phyloP scores from a whole-genome alignment of 2,888 invertebrate species.

The Nemotelus nigrinus region DNA sequence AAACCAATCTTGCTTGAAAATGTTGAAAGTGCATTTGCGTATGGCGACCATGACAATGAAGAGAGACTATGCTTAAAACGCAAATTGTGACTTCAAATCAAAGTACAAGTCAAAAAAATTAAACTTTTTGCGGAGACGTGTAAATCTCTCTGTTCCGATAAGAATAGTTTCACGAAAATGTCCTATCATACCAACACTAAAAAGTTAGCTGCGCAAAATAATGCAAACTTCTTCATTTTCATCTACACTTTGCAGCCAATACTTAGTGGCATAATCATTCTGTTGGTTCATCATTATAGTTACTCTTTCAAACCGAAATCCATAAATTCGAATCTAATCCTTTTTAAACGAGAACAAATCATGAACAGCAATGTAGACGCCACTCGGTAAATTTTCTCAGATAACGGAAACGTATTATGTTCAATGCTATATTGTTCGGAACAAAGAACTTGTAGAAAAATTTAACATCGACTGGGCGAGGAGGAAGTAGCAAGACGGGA shows the following conservation, averaged over 20 bases:
- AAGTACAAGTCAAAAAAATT: too few species aligned
- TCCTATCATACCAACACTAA: too few species aligned
- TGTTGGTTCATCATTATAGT: conserved; percentile 4
- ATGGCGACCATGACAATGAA: background rate
- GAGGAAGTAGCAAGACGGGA: background rate
- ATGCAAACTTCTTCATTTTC: too few species aligned
- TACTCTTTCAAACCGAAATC: conserved; percentile 21
- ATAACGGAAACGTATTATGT: conserved; percentile 31
- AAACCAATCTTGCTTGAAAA: too few species aligned
- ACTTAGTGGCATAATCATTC: too few species aligned
- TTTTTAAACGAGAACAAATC: conserved; percentile 27
- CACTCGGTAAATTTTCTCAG: conserved; percentile 17
- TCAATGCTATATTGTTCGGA: conserved; percentile 9
- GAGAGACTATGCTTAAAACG: background rate
- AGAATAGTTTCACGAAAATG: too few species aligned
- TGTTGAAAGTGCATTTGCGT: conserved; percentile 17
- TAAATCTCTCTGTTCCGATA: too few species aligned
- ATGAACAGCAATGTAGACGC: conserved; percentile 22
- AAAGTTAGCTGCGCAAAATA: too few species aligned
- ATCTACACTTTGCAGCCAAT: too few species aligned
- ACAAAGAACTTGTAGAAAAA: background rate
- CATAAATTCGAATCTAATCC: conserved; percentile 35
- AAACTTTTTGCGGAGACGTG: too few species aligned
- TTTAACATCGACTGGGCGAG: too few species aligned
- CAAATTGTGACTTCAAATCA: too few species aligned